A percentile compares a stretch with the other conserved stretches of the same genome.
Conservation (phyloP, 2,888 invertebrate genomes). For the Eugnorisma glareosa region DNA sequence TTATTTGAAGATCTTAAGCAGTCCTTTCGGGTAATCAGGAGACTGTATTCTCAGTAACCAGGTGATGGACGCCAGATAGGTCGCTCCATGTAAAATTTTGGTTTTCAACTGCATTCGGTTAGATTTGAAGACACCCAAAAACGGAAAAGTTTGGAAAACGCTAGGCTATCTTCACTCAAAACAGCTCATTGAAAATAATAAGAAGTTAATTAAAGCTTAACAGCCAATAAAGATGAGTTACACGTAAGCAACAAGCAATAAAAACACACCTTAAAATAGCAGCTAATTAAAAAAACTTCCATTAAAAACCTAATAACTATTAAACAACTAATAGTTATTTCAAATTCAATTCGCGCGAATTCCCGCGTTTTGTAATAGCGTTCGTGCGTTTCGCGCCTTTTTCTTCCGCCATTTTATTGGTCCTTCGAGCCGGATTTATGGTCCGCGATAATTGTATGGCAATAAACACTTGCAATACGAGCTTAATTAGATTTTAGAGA, state of each 20-base stretch:
- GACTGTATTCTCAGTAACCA: too few species aligned
- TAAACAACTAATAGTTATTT: conserved; percentile 64
- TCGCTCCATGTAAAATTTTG: too few species aligned
- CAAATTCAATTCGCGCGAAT: conserved; percentile 58
- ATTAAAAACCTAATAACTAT: conserved; percentile 53
- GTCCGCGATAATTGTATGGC: conserved; percentile 75
- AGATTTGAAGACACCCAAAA: not conserved
- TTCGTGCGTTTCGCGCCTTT: conserved; percentile 72
- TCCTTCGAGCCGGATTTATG: conserved; percentile 82
- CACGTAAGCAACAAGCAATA: not conserved
- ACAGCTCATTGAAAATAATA: conserved; percentile 3
- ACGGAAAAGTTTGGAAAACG: not conserved
- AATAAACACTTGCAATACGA: conserved; percentile 82
- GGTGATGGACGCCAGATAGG: too few species aligned
- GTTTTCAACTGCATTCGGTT: not conserved
- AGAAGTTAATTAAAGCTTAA: not conserved
- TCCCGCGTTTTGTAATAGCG: conserved; percentile 66
- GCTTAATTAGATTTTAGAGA: conserved; percentile 78
- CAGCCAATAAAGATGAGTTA: conserved; percentile 4
- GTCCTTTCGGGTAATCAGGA: too few species aligned
- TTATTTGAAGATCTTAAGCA: too few species aligned
- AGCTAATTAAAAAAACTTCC: conserved; percentile 35
- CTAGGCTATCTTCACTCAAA: not conserved
- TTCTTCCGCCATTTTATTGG: conserved; percentile 80
- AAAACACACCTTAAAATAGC: conserved; percentile 27